Base-by-base conservation (phyloP, 1,140 invertebrate genomes). In the Diabrotica undecimpunctata region DNA sequence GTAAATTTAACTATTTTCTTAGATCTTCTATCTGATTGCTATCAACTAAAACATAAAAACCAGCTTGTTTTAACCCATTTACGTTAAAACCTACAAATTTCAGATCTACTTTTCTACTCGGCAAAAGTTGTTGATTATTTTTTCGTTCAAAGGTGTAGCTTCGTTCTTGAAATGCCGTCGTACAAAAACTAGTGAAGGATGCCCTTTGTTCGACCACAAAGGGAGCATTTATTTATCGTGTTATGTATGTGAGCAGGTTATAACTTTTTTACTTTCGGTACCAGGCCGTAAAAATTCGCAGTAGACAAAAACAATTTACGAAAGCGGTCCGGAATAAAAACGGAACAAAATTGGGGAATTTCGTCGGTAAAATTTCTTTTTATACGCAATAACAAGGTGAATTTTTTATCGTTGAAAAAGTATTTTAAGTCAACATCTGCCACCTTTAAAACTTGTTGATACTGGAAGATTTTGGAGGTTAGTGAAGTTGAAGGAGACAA, bases 171-270 rank as follows among this genome's bases (percentile, higher is more conserved):
- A 25, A 25, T 25, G 25, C 25, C 25, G 25, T 25, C 25, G 25
- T 25, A 25, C 25, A 25, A 25, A 25, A 25, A 25, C 1, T 25
- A 25, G 25, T 25, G 25, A 25, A 4, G 25, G 46, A 50, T 12
- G 9, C 9, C 12, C 36, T 55, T 55, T 35, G 36, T 55, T 25
- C 14, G 10, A 35, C 8, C 6, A 55, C 54, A 55, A 55, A 14
- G 36, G 25, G 54, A 55, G 36, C 54, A 55, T 55, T 55, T 55
- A 55, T 55, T 55, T 55, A 55, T 55, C 54, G 36, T 55, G 54
- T 55, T 55, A 55, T 55, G 36, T 55, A 55, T 55, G 54, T 55
- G 54, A 55, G 25, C 25, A 55, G 54, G 54, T 55, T 55, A 55
- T 55, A 55, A 55, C 54, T 13, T 55, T n/a, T 55, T 55, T 14